A percentile compares a stretch with the other conserved stretches of the same genome.
Evolutionary conservation across 2,797 vertebrate genomes (phyloP).

Genomic region (Gorsachius magnificus): DNA sequence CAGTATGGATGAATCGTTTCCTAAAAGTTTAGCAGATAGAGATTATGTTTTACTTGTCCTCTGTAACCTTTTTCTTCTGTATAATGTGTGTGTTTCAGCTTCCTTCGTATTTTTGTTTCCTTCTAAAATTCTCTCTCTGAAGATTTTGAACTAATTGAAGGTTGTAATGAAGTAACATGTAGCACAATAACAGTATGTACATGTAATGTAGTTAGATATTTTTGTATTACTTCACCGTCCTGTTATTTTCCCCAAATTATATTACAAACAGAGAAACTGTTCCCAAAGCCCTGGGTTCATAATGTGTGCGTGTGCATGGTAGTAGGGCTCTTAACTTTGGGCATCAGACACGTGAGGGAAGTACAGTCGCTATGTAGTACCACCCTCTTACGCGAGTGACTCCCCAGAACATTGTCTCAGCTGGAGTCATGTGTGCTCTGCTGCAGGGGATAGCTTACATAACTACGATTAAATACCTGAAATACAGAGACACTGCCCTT

Average conservation of each 20-base stretch:
- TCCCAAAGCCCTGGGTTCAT: not conserved
- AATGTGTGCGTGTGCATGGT: not conserved
- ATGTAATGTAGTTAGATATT: not conserved
- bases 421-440: not conserved
- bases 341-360: not conserved
- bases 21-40: not conserved
- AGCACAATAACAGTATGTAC: accelerated
- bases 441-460: not conserved
- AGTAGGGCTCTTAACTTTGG: not conserved
- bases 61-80: not conserved
- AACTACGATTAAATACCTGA: not conserved
- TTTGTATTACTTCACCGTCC: not conserved
- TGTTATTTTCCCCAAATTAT: accelerated
- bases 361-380: not conserved
- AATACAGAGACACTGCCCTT: not conserved
- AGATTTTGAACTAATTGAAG: not conserved
- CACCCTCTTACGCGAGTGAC: not conserved
- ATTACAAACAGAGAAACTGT: not conserved
- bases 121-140: not conserved
- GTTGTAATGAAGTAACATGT: not conserved
- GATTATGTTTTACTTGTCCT: not conserved
- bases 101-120: not conserved
- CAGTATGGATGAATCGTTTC: not conserved
- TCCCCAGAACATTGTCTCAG: not conserved
- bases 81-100: not conserved